Percentiles rank a stretch among this genome's conserved stretches.
Evolutionary conservation across 2,113 vertebrate genomes (phyloP).

Genomic region (Cyphomyrus plagiostoma): DNA sequence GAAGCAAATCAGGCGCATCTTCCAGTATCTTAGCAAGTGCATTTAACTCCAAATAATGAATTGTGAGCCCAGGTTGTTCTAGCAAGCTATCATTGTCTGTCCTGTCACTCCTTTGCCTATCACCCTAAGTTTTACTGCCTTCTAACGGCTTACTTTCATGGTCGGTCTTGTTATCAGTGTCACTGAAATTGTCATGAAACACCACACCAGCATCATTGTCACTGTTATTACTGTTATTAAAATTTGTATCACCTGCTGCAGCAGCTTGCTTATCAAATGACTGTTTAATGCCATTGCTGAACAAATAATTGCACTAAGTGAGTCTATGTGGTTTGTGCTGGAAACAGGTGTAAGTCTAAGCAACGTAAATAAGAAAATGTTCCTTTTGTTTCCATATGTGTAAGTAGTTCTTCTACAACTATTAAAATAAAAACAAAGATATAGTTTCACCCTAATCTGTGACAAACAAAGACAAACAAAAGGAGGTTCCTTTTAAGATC

Average conservation of each 20-base stretch:
- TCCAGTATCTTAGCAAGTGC: too few relatives aligned
- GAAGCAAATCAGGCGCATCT: too few relatives aligned
- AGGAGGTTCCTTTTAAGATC: background rate
- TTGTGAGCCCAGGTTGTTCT: too few relatives aligned
- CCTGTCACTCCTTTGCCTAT: too few relatives aligned
- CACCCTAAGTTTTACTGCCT: too few relatives aligned
- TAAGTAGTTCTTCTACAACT: background rate
- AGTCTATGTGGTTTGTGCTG: background rate
- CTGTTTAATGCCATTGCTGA: background rate
- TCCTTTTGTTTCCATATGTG: background rate
- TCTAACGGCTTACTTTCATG: too few relatives aligned
- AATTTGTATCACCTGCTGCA: background rate
- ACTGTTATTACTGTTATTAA: background rate
- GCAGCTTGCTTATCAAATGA: background rate
- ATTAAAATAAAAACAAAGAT: background rate
- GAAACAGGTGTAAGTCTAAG: too few relatives aligned
- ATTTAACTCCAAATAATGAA: too few relatives aligned
- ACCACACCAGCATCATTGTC: background rate
- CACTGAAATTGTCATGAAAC: too few relatives aligned
- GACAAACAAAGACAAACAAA: background rate
- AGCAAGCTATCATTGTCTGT: too few relatives aligned
- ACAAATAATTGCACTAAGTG: background rate
- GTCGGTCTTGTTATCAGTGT: too few relatives aligned
- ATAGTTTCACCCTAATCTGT: background rate
- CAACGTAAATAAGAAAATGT: background rate